Evolutionary conservation across 1,140 invertebrate species (phyloP).

Genomic region (Homalodisca vitripennis): DNA sequence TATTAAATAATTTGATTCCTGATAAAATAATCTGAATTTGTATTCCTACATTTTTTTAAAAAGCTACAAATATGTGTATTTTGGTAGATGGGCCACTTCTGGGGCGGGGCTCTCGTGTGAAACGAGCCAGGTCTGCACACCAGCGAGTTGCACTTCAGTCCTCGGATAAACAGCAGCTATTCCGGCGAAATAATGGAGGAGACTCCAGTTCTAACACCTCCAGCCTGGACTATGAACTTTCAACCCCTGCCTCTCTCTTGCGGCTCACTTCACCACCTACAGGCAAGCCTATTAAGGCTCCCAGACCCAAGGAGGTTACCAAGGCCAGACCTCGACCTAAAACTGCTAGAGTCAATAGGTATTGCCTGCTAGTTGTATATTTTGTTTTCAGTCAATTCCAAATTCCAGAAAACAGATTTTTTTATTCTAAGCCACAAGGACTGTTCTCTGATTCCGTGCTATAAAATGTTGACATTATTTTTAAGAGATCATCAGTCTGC

Average conservation of each 20-base stretch:
- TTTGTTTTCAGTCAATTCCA: no score
- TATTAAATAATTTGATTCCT: no score
- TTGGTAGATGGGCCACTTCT: constrained; percentile 54
- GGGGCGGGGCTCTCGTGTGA: constrained; percentile 57
- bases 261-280: constrained; percentile 17
- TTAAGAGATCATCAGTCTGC: no score
- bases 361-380: no score
- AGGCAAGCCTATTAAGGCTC: constrained; percentile 5
- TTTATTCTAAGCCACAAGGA: no score
- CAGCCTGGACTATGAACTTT: constrained; percentile 39
- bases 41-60: no score
- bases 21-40: no score
- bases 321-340: constrained; percentile 45
- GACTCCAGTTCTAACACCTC: constrained; percentile 43
- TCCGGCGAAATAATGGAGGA: constrained; percentile 39
- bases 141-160: constrained; percentile 42
- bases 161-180: constrained; percentile 39
- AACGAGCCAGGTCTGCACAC: constrained; percentile 59
- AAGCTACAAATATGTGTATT: no score
- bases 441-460: no score
- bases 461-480: no score
- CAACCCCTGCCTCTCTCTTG: constrained; percentile 12
- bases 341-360: constrained; percentile 51
- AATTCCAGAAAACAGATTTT: no score
- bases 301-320: not conserved